Evolutionary conservation across 2,797 vertebrate genomes (phyloP), one percentile per base, ranked within the genome.

Genomic region (Anabas testudineus): DNA sequence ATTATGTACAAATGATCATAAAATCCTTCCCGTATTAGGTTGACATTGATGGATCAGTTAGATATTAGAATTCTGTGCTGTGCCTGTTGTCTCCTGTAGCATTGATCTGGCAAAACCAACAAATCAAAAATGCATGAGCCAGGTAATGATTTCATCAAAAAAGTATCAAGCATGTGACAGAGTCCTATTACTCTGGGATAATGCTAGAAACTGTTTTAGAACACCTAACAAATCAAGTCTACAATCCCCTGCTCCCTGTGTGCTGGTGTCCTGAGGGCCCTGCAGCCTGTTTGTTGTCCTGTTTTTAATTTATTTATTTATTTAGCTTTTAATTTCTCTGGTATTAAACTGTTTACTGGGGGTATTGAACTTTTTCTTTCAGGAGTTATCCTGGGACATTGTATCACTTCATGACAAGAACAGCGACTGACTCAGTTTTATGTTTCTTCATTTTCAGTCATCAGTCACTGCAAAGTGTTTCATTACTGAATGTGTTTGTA

Each of bases 121-220:
- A 47, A 73, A 85, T 85, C 59, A 70, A 82, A 87, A 79, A 82
- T 81, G 49, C 64, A 78, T 77, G 67, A 85, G 66, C 51, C 45
- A 55, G 57, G 58, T 83, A 80, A 81, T 46, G 15, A 71, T 75
- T 80, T 73, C 58, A 82, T 83, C 68, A 83, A 58, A 68, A 66
- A 64, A 67, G 70, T 56, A 77, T 82, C 59, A 72, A 63, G 63
- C 71, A 46, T 51, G 60, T 49, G 65, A 61, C 68, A 53, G 26
- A 67, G 61, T 69, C 47, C 28, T 56, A 67, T 80, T 71, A 64
- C 60, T 71, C 8, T 7, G 37, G 61, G 30, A 71, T 68, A 28
- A 62, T 45, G 53, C 54, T 22, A 19, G 34, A 67, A 81, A 68
- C 65, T 62, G 48, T 69, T 72, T n/a, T 26, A 46, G 69, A 59